Evolutionary conservation across 2,797 vertebrate species (phyloP).

Genomic region (Limnodromus scolopaceus): DNA sequence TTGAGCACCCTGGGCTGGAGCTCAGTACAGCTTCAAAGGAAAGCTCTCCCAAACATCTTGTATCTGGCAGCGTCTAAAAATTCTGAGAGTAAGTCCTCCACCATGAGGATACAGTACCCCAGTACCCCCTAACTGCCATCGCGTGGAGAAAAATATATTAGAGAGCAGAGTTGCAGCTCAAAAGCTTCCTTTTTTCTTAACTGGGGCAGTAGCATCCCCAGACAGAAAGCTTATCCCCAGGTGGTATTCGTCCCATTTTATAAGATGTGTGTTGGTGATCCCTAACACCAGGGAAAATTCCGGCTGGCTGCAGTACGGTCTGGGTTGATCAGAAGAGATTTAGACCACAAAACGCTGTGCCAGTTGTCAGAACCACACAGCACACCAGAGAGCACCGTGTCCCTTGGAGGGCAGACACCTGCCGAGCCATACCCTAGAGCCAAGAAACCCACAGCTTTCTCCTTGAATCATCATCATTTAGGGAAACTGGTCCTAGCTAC

Average conservation of each 20-base stretch:
- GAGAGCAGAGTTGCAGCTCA: background rate
- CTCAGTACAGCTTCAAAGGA: background rate
- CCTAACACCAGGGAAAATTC: background rate
- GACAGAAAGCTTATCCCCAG: background rate
- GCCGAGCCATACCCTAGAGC: background rate
- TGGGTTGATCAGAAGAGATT: background rate
- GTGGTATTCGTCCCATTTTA: background rate
- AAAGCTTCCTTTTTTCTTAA: background rate
- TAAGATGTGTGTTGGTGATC: background rate
- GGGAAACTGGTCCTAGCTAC: background rate
- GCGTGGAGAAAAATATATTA: background rate
- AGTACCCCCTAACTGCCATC: accelerated
- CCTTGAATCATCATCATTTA: background rate
- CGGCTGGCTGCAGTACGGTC: background rate
- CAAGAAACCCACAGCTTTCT: background rate
- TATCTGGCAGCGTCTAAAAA: background rate
- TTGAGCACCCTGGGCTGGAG: background rate
- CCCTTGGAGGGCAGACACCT: background rate
- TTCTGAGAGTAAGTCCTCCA: background rate
- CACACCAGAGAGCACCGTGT: background rate
- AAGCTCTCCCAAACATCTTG: background rate
- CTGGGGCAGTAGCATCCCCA: background rate
- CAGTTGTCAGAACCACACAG: background rate
- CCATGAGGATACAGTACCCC: background rate
- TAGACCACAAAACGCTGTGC: background rate